Evolutionary conservation across 2,888 invertebrate genomes (phyloP).

Genomic region (Zaprionus lineosus): DNA sequence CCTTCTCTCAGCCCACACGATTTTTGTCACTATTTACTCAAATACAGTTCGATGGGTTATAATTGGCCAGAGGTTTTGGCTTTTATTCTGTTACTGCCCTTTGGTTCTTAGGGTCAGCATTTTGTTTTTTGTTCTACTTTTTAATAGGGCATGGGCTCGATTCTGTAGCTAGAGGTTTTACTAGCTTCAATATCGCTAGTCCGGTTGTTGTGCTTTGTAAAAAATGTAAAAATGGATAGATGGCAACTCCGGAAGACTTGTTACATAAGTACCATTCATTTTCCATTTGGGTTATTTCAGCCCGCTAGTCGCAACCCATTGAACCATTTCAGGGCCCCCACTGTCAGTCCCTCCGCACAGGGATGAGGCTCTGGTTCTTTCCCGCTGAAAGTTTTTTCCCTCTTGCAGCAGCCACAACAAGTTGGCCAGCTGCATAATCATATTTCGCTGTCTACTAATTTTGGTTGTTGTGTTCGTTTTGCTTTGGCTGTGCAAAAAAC

Average conservation of each 20-base stretch:
- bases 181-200: too few species aligned
- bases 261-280: constrained; percentile 35
- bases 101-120: too few species aligned
- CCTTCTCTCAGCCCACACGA: not conserved
- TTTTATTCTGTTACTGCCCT: constrained; percentile 16
- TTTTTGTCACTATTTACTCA: constrained; percentile 73
- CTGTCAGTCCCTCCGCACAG: not conserved
- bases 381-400: constrained; percentile 10
- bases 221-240: too few species aligned
- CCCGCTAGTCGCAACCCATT: constrained; percentile 31
- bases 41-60: constrained; percentile 78
- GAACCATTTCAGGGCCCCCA: constrained; percentile 17
- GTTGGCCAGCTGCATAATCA: constrained; percentile 45
- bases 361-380: too few species aligned
- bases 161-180: too few species aligned
- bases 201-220: too few species aligned
- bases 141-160: too few species aligned
- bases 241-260: too few species aligned
- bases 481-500: constrained; percentile 15
- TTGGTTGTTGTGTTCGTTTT: constrained; percentile 26
- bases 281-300: constrained; percentile 36
- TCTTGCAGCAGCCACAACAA: constrained; percentile 44
- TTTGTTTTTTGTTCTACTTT: too few species aligned
- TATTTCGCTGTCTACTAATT: too few species aligned
- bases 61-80: constrained; percentile 41